Percentiles rank a stretch among this genome's conserved stretches.
Evolutionary conservation across 2,113 vertebrate genomes (phyloP).

Genomic region (Macrotus californicus): DNA sequence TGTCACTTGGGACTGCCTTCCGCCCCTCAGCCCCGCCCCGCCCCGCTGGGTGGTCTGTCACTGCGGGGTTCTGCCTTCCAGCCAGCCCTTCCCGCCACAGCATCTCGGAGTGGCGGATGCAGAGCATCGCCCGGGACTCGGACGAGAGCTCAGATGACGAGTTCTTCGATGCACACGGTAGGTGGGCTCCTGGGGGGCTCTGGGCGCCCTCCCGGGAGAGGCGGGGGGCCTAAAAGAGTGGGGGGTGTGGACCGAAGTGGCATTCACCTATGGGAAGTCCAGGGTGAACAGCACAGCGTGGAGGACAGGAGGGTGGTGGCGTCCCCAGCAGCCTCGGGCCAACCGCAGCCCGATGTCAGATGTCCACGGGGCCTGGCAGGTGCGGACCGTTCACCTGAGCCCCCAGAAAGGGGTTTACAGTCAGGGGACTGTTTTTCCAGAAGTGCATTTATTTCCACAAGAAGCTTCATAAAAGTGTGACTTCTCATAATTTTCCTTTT

Average conservation of each 20-base stretch:
- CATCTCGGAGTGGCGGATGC: conserved; percentile 97
- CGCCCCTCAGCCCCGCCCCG: rapidly evolving
- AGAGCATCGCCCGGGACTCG: conserved; percentile 95
- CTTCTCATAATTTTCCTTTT: not conserved
- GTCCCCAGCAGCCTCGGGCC: no score
- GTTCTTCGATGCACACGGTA: conserved; percentile 98
- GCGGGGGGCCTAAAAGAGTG: rapidly evolving
- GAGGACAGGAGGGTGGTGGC: rapidly evolving
- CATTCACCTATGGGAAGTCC: not conserved
- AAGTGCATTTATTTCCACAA: not conserved
- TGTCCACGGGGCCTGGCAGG: not conserved
- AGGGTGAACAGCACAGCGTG: not conserved
- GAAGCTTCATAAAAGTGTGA: not conserved
- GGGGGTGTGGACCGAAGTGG: no score
- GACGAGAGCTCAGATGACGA: conserved; percentile 96
- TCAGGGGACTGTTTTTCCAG: not conserved
- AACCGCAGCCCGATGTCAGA: not conserved
- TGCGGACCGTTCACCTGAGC: not conserved
- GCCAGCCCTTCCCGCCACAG: conserved; percentile 94
- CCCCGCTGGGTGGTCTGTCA: not conserved
- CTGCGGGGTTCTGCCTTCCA: conserved; percentile 73
- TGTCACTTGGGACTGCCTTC: not conserved
- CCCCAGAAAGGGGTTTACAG: not conserved
- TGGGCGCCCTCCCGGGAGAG: not conserved
- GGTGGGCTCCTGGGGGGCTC: not conserved